phyloP scores from a whole-genome alignment of 2,797 vertebrate genomes.

The Propithecus deckenii region DNA sequence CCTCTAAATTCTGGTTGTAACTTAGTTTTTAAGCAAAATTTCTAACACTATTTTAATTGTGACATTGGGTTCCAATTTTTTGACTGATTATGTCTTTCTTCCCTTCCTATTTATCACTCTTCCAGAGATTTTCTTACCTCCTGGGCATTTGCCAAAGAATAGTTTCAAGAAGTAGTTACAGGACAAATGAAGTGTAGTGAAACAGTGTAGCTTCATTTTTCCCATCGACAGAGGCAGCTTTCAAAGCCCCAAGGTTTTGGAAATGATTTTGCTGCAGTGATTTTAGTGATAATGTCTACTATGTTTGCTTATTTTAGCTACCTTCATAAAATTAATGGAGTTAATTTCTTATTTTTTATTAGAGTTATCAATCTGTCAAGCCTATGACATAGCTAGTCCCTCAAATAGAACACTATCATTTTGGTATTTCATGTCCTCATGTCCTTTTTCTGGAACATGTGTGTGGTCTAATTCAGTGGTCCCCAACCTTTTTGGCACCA shows the following conservation, averaged over 20 bases:
- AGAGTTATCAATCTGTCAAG: background rate
- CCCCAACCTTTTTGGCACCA: no score
- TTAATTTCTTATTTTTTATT: constrained; percentile 1
- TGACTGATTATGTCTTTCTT: background rate
- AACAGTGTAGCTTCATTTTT: background rate
- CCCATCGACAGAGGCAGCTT: background rate
- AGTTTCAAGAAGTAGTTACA: background rate
- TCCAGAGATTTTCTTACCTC: background rate
- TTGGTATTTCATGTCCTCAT: background rate
- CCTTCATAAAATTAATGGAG: background rate
- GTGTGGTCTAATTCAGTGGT: background rate
- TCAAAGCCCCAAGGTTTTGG: background rate
- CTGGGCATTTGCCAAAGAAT: background rate
- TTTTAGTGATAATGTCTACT: constrained; percentile 4
- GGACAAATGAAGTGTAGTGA: background rate
- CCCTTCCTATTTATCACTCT: background rate
- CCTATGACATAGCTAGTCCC: background rate
- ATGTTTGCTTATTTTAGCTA: background rate
- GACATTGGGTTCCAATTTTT: constrained; percentile 25
- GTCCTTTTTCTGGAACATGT: background rate
- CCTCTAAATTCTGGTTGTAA: background rate
- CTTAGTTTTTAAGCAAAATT: constrained; percentile 2
- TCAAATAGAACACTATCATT: background rate
- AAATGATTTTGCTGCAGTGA: background rate
- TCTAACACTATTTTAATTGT: background rate